Evolutionary conservation across 2,113 vertebrate species (phyloP).

Genomic region (Turnix velox): DNA sequence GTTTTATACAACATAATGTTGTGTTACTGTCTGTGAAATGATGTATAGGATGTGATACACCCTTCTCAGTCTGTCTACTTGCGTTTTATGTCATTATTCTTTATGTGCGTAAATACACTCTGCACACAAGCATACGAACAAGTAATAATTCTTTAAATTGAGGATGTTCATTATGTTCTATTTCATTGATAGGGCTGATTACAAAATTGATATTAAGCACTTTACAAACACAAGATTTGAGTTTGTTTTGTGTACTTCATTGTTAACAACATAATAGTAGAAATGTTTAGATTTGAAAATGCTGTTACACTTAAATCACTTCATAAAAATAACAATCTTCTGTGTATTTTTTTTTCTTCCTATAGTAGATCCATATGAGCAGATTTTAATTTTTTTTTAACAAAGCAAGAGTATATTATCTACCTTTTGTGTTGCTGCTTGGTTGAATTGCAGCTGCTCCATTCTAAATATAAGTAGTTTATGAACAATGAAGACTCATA

Average conservation of each 20-base stretch:
- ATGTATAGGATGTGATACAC: neutral
- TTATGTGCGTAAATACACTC: neutral
- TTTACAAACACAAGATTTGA: neutral
- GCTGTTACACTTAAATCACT: neutral
- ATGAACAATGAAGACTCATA: neutral
- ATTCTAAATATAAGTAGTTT: neutral
- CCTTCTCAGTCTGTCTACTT: neutral
- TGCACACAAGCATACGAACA: neutral
- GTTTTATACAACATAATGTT: neutral
- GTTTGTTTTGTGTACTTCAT: neutral
- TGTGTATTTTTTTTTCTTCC: neutral
- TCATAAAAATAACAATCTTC: neutral
- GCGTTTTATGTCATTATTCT: neutral
- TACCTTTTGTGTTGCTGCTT: neutral
- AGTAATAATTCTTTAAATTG: neutral
- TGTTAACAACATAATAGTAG: neutral
- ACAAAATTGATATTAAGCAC: neutral
- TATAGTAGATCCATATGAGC: neutral
- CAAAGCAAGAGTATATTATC: neutral
- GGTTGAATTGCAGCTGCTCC: neutral
- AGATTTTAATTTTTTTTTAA: too few relatives aligned
- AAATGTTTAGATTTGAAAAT: neutral
- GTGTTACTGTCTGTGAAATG: neutral
- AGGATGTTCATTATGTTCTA: neutral
- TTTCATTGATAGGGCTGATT: neutral